Percentiles rank a stretch among this genome's conserved stretches.
Conservation (phyloP, 2,888 invertebrate genomes). For the Melieria omissa region DNA sequence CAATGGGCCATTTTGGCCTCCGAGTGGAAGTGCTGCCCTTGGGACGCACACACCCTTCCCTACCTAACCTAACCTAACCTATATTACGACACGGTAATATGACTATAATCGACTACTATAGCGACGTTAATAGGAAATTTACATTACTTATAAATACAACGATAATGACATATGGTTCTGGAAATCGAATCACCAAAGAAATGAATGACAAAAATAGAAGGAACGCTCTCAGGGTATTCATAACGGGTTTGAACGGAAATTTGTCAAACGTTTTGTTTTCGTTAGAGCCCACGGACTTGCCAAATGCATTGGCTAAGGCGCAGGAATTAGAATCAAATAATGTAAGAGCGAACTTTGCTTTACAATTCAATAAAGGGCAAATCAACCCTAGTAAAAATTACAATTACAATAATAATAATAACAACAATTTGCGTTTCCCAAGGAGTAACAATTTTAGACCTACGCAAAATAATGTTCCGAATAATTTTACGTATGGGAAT, state of each 20-base stretch:
- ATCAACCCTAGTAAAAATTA: not conserved
- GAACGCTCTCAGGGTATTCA: conserved; percentile 26
- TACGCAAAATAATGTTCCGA: not conserved
- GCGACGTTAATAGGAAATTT: conserved; percentile 24
- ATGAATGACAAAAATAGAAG: conserved; percentile 27
- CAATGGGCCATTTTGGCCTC: too few relatives aligned
- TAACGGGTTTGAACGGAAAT: conserved; percentile 21
- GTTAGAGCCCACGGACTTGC: conserved; percentile 30
- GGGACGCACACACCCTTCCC: too few relatives aligned
- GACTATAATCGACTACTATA: conserved; percentile 31
- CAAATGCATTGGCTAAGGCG: conserved; percentile 29
- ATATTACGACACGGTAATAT: conserved; percentile 31
- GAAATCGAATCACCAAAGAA: conserved; percentile 9
- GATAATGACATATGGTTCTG: conserved; percentile 22
- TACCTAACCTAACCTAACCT: too few relatives aligned
- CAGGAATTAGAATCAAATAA: conserved; percentile 25
- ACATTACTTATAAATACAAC: conserved; percentile 23
- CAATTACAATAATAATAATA: not conserved
- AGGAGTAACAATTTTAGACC: not conserved
- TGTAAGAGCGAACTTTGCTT: conserved; percentile 11
- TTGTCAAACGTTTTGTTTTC: conserved; percentile 33
- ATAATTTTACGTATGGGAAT: conserved; percentile 7
- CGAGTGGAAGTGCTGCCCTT: too few relatives aligned
- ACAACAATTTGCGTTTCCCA: too few relatives aligned
- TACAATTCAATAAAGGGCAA: not conserved